Evolutionary conservation across 1,140 invertebrate species (phyloP).

Genomic region (Spodoptera litura): DNA sequence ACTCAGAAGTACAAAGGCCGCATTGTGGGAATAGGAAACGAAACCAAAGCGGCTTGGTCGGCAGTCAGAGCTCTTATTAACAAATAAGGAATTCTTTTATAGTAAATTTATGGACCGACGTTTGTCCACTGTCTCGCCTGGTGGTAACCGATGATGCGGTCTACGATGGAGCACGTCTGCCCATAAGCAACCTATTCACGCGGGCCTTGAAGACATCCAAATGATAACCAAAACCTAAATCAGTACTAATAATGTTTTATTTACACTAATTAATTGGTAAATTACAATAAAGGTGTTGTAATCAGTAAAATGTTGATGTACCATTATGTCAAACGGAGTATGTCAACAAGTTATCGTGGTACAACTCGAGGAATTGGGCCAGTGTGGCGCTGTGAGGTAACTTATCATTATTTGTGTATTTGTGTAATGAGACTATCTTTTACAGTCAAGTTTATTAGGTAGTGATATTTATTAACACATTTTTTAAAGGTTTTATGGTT

Average conservation of each 20-base stretch:
- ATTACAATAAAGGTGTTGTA: conserved; percentile 18
- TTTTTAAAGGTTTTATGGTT: background rate
- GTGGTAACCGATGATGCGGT: too few relatives aligned
- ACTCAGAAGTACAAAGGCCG: too few relatives aligned
- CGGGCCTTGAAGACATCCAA: too few relatives aligned
- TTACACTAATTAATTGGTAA: background rate
- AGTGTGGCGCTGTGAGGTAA: conserved; percentile 4
- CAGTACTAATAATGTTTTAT: background rate
- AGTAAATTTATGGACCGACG: too few relatives aligned
- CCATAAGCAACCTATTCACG: too few relatives aligned
- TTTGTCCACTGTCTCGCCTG: too few relatives aligned
- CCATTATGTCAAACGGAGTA: conserved; percentile 1
- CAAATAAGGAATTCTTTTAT: too few relatives aligned
- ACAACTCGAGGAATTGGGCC: conserved; percentile 28
- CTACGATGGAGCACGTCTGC: too few relatives aligned
- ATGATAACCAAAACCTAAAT: background rate
- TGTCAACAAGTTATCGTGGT: conserved; percentile 25
- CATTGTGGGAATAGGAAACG: too few relatives aligned
- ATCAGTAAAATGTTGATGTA: background rate
- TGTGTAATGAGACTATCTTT: conserved; percentile 2
- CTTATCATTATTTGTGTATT: conserved; percentile 31
- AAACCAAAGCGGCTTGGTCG: too few relatives aligned
- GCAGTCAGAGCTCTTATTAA: too few relatives aligned
- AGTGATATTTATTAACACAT: background rate
- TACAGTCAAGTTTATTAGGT: background rate